Conservation (phyloP, 2,113 vertebrate species). For the human (Homo sapiens) region GRCh38 chr2:156387501-156388000, state of each 20-base stretch:
- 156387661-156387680: neutral
- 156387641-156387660: neutral
- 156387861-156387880: neutral
- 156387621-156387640: neutral
- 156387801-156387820: neutral
- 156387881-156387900: conserved; percentile 52
- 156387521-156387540: neutral
- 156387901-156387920: conserved; percentile 28
- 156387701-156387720: neutral
- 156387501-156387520: neutral
- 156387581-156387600: neutral
- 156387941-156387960: neutral
- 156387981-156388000: conserved; percentile 49
- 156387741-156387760: neutral
- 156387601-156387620: neutral
- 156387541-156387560: neutral
- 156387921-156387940: conserved; percentile 5
- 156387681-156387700: neutral
- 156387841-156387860: conserved; percentile 29
- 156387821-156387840: conserved; percentile 20
- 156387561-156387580: neutral
- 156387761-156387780: neutral
- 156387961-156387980: neutral
- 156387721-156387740: neutral
- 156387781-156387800: conserved; percentile 34